Evolutionary conservation across 2,113 vertebrate species (phyloP), one percentile per base, ranked within the genome.

Genomic region (Accipiter virgatus): DNA sequence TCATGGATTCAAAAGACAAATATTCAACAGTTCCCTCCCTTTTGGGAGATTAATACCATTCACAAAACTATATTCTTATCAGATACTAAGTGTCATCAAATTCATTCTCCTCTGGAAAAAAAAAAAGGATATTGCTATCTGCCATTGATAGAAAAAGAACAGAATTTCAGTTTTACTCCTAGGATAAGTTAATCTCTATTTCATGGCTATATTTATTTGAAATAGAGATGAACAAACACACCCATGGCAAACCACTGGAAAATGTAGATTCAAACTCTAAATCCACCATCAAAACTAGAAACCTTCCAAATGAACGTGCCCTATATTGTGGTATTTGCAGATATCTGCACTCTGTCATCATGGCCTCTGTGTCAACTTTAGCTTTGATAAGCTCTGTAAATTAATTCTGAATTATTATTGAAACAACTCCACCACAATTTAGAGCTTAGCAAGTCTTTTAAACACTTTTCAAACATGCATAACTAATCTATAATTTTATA

Each of bases 401-500:
- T 90, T 45, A 92, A 92, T 78, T 84, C 82, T 81, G 50, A 86
- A 55, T 80, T 18, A 79, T 67, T 70, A 63, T n/a, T 92, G 82
- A 88, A 92, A 86, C 42, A 77, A 62, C 36, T 65, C 50, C 26
- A 83, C 25, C 40, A 58, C 59, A 81, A 78, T 66, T 83, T 63
- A 86, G n/a, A 94, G 55, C 29, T 93, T 79, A 71, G 32, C 25
- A 72, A 88, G 67, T 43, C 67, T 86, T 56, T 82, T 80, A 82
- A 92, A 61, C 7, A 65, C 66, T 86, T 88, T 74, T 55, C 67
- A 86, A 74, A 95, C 81, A 92, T 50, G 81, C 93, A 79, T 81
- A 96, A 74, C 61, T 96, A 92, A 91, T 81, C 43, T 89, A 25
- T 81, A 85, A 85, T 93, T 91, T 95, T 53, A 55, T 42, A 94